These are phyloP conservation scores for Coenonympha glycerion DNA, from an alignment of 2,888 invertebrate species.

Conservation along the genomic window DNA sequence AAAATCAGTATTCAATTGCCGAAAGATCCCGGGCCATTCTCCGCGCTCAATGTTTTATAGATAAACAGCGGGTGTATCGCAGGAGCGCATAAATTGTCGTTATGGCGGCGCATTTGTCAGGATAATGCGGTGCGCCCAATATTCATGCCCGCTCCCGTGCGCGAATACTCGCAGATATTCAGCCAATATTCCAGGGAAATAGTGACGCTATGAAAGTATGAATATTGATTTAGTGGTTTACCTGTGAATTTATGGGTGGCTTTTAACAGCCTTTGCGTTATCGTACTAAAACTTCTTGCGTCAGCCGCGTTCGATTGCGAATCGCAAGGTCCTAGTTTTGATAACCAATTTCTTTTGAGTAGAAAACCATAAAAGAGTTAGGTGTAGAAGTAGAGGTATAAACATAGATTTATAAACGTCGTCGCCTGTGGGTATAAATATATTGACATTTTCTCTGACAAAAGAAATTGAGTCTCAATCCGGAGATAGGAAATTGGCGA, in stretches of 20 bases:
- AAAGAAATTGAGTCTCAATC: no score
- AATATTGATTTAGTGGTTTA: not conserved
- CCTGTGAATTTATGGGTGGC: not conserved
- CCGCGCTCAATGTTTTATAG: conserved; percentile 5
- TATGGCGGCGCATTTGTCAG: conserved; percentile 27
- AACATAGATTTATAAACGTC: no score
- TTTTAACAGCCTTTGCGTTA: no score
- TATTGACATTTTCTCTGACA: no score
- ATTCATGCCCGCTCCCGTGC: conserved; percentile 18
- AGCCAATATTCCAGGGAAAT: conserved; percentile 10
- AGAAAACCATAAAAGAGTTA: no score
- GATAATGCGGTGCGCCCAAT: conserved; percentile 22
- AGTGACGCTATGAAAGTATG: not conserved
- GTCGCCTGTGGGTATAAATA: not conserved
- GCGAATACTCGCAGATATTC: no score
- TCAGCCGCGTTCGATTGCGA: no score
- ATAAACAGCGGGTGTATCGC: conserved; percentile 6
- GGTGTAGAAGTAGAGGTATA: no score
- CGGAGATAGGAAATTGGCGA: no score
- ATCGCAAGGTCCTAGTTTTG: no score
- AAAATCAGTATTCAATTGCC: conserved; percentile 2
- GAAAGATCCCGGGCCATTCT: not conserved
- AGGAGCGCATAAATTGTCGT: conserved; percentile 20
- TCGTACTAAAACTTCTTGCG: no score
- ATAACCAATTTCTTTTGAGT: no score